A percentile compares a stretch with the other conserved stretches of the same genome.
These are phyloP conservation scores for Globodera rostochiensis DNA, from an alignment of 1,140 invertebrate genomes.

Conservation along the genomic window DNA sequence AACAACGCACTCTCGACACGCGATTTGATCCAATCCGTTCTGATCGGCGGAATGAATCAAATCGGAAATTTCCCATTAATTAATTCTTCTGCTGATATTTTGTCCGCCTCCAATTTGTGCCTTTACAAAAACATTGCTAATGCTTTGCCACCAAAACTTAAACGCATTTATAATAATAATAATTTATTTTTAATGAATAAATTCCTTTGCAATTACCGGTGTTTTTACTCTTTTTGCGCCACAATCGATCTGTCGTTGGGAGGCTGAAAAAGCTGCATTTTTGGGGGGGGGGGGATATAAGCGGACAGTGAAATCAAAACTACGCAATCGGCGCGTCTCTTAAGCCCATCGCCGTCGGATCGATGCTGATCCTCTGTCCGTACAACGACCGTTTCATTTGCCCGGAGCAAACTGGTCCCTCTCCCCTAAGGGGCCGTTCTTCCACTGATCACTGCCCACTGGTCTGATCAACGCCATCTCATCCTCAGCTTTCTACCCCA, in stretches of 20 bases:
- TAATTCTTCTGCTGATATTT: too few species aligned
- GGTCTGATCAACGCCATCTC: too few species aligned
- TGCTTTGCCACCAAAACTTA: too few species aligned
- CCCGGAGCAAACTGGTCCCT: too few species aligned
- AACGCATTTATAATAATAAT: too few species aligned
- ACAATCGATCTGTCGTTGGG: neutral
- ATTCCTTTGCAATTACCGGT: neutral
- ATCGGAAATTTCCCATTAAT: too few species aligned
- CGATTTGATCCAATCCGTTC: too few species aligned
- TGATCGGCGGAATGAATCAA: too few species aligned
- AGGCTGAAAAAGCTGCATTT: neutral
- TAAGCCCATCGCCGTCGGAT: neutral
- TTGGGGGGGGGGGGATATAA: neutral
- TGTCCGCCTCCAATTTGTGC: too few species aligned
- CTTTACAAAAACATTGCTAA: too few species aligned
- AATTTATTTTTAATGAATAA: neutral
- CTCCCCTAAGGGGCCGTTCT: too few species aligned
- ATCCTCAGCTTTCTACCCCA: neutral
- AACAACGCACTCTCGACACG: neutral
- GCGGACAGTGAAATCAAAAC: neutral
- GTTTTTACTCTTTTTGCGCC: neutral
- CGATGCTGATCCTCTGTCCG: too few species aligned
- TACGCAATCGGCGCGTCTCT: neutral
- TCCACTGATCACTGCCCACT: neutral
- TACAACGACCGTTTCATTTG: neutral